phyloP scores from a whole-genome alignment of 2,888 invertebrate species.

The Nymphalis c-album region DNA sequence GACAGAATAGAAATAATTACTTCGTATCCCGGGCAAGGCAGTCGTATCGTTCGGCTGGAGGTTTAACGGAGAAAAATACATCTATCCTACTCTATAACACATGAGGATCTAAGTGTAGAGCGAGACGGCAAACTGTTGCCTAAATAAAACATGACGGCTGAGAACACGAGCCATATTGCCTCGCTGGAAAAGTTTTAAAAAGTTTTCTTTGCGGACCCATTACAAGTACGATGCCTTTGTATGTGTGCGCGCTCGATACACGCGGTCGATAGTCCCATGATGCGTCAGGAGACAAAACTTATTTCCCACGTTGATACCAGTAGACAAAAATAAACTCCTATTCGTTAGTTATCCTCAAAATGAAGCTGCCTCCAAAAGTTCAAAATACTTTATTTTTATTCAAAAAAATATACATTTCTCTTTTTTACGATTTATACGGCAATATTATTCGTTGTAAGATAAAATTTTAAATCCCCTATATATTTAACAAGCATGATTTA shows the following conservation, averaged over 20 bases:
- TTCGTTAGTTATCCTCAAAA: background rate
- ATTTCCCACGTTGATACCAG: conserved; percentile 33
- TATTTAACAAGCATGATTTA: too few species aligned
- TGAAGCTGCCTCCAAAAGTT: too few species aligned
- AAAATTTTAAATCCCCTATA: too few species aligned
- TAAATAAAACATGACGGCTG: conserved; percentile 81
- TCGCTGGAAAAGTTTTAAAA: conserved; percentile 82
- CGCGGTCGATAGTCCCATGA: conserved; percentile 66
- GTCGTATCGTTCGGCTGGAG: conserved; percentile 56
- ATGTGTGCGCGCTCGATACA: conserved; percentile 70
- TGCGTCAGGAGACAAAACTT: conserved; percentile 40
- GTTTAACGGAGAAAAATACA: conserved; percentile 52
- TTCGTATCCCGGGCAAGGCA: conserved; percentile 80
- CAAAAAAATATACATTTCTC: background rate
- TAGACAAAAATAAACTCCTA: conserved; percentile 30
- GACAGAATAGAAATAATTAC: conserved; percentile 82
- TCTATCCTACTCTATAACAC: conserved; percentile 54
- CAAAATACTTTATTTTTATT: too few species aligned
- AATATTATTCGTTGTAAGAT: too few species aligned
- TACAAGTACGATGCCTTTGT: conserved; percentile 71
- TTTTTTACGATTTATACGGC: too few species aligned
- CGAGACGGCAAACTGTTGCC: conserved; percentile 69
- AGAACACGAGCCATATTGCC: conserved; percentile 82
- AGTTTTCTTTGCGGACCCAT: conserved; percentile 82
- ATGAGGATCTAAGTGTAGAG: conserved; percentile 50